phyloP scores from a whole-genome alignment of 2,797 vertebrate genomes.

The Manis crassicaudata region DNA sequence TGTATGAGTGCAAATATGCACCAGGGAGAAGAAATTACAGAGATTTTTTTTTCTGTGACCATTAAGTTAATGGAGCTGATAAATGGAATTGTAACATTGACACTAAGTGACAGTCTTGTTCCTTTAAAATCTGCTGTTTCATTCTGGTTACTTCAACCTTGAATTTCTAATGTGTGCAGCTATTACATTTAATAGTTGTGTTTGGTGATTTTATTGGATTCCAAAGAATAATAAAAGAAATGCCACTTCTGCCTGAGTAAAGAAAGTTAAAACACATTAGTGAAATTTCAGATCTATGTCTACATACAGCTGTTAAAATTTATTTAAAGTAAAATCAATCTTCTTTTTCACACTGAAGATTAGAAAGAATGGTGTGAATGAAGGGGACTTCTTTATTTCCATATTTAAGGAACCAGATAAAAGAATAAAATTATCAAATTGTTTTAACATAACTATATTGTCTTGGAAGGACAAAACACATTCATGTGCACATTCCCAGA shows the following conservation, averaged over 20 bases:
- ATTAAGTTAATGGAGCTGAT: constrained; percentile 79
- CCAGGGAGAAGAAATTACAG: constrained; percentile 38
- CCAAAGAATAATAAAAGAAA: constrained; percentile 65
- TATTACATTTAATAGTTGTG: constrained; percentile 52
- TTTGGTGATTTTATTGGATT: constrained; percentile 71
- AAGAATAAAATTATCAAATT: not conserved
- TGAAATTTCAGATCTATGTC: constrained; percentile 16
- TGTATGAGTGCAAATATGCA: not conserved
- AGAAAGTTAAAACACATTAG: constrained; percentile 63
- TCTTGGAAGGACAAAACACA: not conserved
- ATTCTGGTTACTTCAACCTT: constrained; percentile 58
- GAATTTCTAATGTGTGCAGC: constrained; percentile 65
- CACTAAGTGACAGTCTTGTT: constrained; percentile 75
- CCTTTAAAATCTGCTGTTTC: constrained; percentile 72
- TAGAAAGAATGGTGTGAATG: not conserved
- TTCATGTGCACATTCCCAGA: not conserved
- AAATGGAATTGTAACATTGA: constrained; percentile 78
- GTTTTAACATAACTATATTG: not conserved
- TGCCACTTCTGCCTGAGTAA: constrained; percentile 32
- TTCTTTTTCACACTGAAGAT: not conserved
- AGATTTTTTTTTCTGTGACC: constrained; percentile 53
- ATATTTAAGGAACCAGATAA: not conserved
- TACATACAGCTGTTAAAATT: not conserved
- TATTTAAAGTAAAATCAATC: not conserved
- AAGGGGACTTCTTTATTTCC: not conserved